These are phyloP conservation scores for Hyles lineata DNA, from an alignment of 2,888 invertebrate genomes.

Conservation along the genomic window DNA sequence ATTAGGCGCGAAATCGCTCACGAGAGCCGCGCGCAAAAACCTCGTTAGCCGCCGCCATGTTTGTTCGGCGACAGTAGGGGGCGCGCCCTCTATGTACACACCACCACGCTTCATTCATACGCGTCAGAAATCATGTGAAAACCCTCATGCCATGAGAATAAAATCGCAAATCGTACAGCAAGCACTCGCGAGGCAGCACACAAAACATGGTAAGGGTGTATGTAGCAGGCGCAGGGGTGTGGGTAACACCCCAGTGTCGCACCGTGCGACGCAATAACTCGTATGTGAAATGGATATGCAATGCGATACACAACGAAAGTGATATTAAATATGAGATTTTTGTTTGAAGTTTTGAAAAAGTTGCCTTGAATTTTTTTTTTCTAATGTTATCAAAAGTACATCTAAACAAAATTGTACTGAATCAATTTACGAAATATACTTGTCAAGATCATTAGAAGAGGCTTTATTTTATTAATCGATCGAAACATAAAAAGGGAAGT, in stretches of 20 bases:
- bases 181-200: slow-evolving; percentile 43
- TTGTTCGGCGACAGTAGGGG: slow-evolving; percentile 81
- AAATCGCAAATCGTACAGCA: slow-evolving; percentile 45
- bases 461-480: too few relatives aligned
- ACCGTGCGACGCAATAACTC: slow-evolving; percentile 76
- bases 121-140: slow-evolving; percentile 31
- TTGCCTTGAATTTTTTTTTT: background rate
- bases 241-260: slow-evolving; percentile 78
- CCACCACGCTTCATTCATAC: slow-evolving; percentile 53
- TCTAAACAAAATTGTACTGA: background rate
- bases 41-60: slow-evolving; percentile 82
- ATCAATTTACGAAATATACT: too few relatives aligned
- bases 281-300: slow-evolving; percentile 81
- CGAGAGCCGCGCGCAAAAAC: slow-evolving; percentile 78
- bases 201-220: slow-evolving; percentile 66
- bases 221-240: slow-evolving; percentile 73
- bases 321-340: slow-evolving; percentile 50
- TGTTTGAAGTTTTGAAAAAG: background rate
- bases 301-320: slow-evolving; percentile 72
- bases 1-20: slow-evolving; percentile 84
- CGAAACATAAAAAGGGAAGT: too few relatives aligned
- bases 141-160: slow-evolving; percentile 45
- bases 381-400: background rate
- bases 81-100: slow-evolving; percentile 83
- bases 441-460: too few relatives aligned